Conservation (phyloP, 2,888 invertebrate genomes). For the Drosophila percnosoma region DNA sequence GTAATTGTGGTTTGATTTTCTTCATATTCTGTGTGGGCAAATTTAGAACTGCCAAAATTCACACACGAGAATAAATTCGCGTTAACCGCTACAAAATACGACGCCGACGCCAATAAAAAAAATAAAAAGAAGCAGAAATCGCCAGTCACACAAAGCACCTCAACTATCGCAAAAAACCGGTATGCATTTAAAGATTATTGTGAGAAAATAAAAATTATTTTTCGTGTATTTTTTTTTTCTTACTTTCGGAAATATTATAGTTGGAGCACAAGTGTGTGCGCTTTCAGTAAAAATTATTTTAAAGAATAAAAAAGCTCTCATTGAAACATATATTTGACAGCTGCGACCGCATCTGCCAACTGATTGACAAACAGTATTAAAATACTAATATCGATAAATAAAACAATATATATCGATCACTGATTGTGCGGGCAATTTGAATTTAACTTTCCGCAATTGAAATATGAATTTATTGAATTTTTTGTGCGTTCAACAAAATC, state of each 20-base stretch:
- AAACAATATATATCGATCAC: no score
- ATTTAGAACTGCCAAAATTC: conserved; percentile 18
- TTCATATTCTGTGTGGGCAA: conserved; percentile 73
- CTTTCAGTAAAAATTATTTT: background rate
- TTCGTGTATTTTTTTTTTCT: background rate
- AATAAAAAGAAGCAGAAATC: conserved; percentile 32
- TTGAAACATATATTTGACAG: no score
- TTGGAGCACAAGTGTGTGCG: background rate
- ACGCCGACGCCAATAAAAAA: conserved; percentile 56
- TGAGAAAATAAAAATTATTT: background rate
- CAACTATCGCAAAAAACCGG: background rate
- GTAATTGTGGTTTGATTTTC: conserved; percentile 79
- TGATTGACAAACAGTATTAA: conserved; percentile 4
- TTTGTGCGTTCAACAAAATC: conserved; percentile 72
- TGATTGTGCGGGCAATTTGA: background rate
- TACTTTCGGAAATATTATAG: background rate
- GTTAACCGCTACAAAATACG: conserved; percentile 52
- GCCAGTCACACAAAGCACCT: conserved; percentile 13
- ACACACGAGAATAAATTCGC: conserved; percentile 51
- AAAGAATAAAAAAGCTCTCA: background rate
- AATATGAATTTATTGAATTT: conserved; percentile 52
- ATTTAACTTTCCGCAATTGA: conserved; percentile 22
- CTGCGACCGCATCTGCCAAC: background rate
- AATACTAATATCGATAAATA: background rate
- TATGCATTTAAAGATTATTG: background rate